Base-by-base conservation (phyloP, 1,140 invertebrate genomes). In the Anadara kagoshimensis region DNA sequence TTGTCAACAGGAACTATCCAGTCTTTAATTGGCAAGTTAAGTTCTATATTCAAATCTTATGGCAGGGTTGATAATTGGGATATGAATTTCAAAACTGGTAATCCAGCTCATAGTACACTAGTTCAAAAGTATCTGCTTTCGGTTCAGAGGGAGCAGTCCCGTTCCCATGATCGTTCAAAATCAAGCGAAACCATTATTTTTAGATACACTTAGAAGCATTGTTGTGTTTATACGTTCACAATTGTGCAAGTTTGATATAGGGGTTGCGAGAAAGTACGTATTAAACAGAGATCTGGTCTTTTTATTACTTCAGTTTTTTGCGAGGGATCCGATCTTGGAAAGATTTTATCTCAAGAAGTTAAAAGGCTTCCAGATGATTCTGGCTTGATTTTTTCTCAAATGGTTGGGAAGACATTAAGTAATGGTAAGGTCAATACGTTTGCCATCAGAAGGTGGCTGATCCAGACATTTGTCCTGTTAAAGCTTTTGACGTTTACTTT, bases 351-450 rank as follows among this genome's bases (percentile, higher is more conserved):
- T 18, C 76, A 73, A 49, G 61, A 73, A 26, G 51, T 78, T 1
- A 73, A 70, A 63, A 26, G 16, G 44, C 24, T 78, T 8, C 10
- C 53, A 47, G 67, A 68, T 63, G 22, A 63, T 73, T 41, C 44
- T 4, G 67, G 66, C 22, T 49, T 73, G 20, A 29, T 78, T 26
- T 78, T 78, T 67, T 14, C 54, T n/a, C 75, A 77, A 54, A 77
- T 65, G 44, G 51, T 73, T 29, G 66, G 69, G n/a, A 73, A 77
- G 59, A 77, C 62, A 36, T 49, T 73, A 8, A 36, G 70, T 1
- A 53, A 66, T 45, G 62, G 66, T 10, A 69, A 66, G 54, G 43
- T 29, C 16, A 76, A 72, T 36, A 56, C 45, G 16, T 65, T 77
- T 72, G 69, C 71, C 0, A 44, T 73, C 29, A 54, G 61, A 41